Evolutionary conservation across 2,113 vertebrate species (phyloP), one percentile per base, ranked within the genome.

Genomic region (Dendrocopos noguchii): DNA sequence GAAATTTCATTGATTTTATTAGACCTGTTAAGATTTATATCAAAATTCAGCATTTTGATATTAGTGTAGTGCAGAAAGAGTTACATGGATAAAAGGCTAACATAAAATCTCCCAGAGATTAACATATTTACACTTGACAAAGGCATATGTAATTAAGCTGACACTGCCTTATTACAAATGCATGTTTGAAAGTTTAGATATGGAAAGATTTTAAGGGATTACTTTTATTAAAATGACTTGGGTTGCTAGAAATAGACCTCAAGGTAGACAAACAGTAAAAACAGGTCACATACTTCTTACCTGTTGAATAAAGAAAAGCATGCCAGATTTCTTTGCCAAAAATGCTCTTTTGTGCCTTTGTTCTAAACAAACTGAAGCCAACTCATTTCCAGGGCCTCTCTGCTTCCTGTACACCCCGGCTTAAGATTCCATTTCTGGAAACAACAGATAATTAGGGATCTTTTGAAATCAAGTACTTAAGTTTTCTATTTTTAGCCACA

Each of bases 401-500:
- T 97, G 74, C 79, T 93, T 96, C 80, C 70, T 84, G 12, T 25
- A 11, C 52, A 42, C 24, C 76, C 42, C 44, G 15, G 91, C 93
- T 97, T 95, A 96, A 36, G 73, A 96, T 95, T 91, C 94, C 94
- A 94, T 97, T 98, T 97, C 96, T 91, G 92, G 91, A 96, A 97
- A 97, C 53, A 85, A 95, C 70, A 94, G 87, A 97, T 97, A 97
- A 98, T 95, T 97, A 96, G 94, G 90, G 72, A 96, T 94, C 94
- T 97, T 97, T 96, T 92, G 88, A 96, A 95, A 97, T 87, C 87
- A 61, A 52, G 67, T 79, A 59, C 80, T 93, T 89, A 64, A 73
- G 88, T 39, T 84, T 95, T 93, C 97, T 97, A 87, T 96, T 97
- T 97, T 95, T 95, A 95, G 95, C 72, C 47, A 28, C 16, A 15